Evolutionary conservation across 2,113 vertebrate species (phyloP).

Genomic region (Hippopotamus amphibius): DNA sequence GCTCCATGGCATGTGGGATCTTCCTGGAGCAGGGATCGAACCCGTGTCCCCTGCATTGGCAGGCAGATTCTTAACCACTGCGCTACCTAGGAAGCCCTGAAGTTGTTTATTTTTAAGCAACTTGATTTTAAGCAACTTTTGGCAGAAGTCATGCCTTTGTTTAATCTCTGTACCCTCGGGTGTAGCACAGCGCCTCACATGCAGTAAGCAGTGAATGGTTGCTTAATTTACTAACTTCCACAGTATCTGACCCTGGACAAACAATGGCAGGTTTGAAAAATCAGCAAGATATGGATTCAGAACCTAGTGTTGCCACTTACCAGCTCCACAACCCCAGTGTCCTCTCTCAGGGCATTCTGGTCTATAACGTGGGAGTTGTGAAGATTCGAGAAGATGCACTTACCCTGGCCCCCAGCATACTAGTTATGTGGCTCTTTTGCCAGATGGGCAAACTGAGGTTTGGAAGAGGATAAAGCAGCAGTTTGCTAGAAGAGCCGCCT

Average conservation of each 20-base stretch:
- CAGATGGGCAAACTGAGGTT: neutral
- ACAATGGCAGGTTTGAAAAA: neutral
- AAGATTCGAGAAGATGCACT: neutral
- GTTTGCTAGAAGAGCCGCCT: neutral
- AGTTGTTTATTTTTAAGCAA: neutral
- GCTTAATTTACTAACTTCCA: neutral
- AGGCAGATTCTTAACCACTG: no score
- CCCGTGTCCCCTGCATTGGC: no score
- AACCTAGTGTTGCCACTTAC: neutral
- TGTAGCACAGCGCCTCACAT: neutral
- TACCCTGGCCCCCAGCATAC: neutral
- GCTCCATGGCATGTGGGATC: no score
- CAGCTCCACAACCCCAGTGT: neutral
- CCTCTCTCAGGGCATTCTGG: neutral
- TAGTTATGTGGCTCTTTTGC: no score
- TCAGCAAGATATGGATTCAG: neutral
- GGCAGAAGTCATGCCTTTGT: neutral
- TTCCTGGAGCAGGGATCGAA: no score
- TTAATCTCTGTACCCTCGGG: neutral
- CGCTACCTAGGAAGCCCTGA: no score
- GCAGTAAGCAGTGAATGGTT: rapidly evolving
- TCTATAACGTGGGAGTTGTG: rapidly evolving
- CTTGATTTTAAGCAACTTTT: neutral
- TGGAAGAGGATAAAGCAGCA: neutral
- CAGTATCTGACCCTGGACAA: rapidly evolving